A percentile compares a stretch with the other conserved stretches of the same genome.
phyloP scores from a whole-genome alignment of 2,797 vertebrate genomes.

The Pteropus rufus region DNA sequence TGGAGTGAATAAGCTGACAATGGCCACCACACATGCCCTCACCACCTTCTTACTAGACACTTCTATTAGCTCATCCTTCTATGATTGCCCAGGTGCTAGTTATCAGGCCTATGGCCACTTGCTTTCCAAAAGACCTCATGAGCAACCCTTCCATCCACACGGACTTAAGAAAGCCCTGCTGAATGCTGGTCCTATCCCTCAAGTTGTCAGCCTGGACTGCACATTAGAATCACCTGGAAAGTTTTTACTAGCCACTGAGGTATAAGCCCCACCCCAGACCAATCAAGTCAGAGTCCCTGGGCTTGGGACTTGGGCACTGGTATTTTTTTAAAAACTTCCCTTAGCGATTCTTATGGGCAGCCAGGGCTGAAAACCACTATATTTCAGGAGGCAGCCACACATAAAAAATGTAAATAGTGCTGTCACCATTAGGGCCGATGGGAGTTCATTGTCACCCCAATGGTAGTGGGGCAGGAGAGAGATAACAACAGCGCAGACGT shows the following conservation, averaged over 20 bases:
- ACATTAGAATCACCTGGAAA: not conserved
- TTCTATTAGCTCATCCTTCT: no score
- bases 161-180: not conserved
- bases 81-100: not conserved
- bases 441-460: no score
- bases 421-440: no score
- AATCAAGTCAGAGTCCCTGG: not conserved
- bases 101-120: not conserved
- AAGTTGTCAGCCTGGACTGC: not conserved
- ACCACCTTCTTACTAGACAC: not conserved
- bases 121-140: not conserved
- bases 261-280: not conserved
- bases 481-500: no score
- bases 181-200: not conserved
- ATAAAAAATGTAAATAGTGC: not conserved
- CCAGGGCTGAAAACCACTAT: not conserved
- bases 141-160: not conserved
- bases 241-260: not conserved
- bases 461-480: no score
- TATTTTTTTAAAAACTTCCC: not conserved
- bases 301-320: not conserved
- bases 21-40: no score
- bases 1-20: not conserved
- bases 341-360: not conserved
- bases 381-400: not conserved